A percentile compares a stretch with the other conserved stretches of the same genome.
Evolutionary conservation across 2,797 vertebrate genomes (phyloP).

Genomic region (Sebastes matsubarae): DNA sequence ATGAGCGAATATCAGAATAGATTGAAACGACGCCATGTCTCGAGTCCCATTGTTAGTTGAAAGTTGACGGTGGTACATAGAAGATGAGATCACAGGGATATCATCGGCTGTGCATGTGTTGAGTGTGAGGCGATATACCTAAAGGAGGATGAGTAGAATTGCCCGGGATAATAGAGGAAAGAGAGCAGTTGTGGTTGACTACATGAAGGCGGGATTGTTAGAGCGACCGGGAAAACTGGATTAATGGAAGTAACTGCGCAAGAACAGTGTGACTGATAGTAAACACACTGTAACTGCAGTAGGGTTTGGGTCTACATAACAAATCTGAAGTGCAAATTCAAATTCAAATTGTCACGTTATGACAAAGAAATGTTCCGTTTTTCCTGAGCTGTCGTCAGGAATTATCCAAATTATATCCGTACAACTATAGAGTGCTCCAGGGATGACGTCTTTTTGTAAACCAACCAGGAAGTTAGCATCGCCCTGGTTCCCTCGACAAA

Average conservation of each 20-base stretch:
- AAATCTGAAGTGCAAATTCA: constrained; percentile 14
- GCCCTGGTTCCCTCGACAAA: no score
- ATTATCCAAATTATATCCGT: constrained; percentile 4
- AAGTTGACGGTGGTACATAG: constrained; percentile 40
- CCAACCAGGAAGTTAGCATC: no score
- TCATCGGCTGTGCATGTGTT: constrained; percentile 39
- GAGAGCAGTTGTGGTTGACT: constrained; percentile 75
- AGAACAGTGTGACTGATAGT: neutral
- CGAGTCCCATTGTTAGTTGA: constrained; percentile 47
- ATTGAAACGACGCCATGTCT: constrained; percentile 41
- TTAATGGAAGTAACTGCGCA: constrained; percentile 15
- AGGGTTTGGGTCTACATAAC: neutral
- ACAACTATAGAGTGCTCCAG: neutral
- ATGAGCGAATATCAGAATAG: constrained; percentile 45
- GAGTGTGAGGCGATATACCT: constrained; percentile 59
- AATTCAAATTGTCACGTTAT: neutral
- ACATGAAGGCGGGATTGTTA: constrained; percentile 34
- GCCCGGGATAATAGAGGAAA: constrained; percentile 66
- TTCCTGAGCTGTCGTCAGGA: neutral
- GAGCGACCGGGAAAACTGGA: constrained; percentile 24
- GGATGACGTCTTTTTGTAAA: no score
- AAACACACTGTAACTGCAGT: constrained; percentile 5
- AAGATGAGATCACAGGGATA: constrained; percentile 46
- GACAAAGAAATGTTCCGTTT: neutral
- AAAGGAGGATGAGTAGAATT: constrained; percentile 71